These are phyloP conservation scores for Syritta pipiens DNA, from an alignment of 2,888 invertebrate genomes.

Conservation along the genomic window DNA sequence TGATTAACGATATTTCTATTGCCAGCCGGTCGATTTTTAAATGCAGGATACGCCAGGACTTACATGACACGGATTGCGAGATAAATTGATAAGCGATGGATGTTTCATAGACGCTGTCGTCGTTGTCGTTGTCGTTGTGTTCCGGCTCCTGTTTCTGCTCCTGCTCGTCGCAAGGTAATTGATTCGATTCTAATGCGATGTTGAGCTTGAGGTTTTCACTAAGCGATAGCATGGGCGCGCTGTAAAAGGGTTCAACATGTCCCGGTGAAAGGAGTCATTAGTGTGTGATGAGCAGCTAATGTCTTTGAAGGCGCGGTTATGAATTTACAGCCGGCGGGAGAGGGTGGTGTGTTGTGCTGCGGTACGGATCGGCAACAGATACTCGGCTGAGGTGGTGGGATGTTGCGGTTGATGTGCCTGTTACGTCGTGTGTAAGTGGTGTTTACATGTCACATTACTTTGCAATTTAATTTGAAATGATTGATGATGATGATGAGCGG, in stretches of 20 bases:
- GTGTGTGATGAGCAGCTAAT: slow-evolving; percentile 59
- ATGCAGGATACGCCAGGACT: slow-evolving; percentile 24
- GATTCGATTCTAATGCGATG: slow-evolving; percentile 64
- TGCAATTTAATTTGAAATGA: slow-evolving; percentile 54
- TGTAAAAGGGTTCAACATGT: slow-evolving; percentile 39
- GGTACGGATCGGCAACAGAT: neutral
- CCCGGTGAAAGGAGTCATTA: slow-evolving; percentile 37
- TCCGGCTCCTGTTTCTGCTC: neutral
- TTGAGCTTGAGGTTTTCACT: slow-evolving; percentile 53
- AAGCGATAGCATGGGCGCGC: slow-evolving; percentile 21
- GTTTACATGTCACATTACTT: slow-evolving; percentile 56
- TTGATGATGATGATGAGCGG: slow-evolving; percentile 52
- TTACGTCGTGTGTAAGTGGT: slow-evolving; percentile 18
- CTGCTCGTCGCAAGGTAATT: slow-evolving; percentile 40
- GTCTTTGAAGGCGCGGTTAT: slow-evolving; percentile 41
- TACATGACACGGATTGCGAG: slow-evolving; percentile 51
- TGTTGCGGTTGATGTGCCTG: neutral
- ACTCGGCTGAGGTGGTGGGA: neutral
- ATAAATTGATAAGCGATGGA: slow-evolving; percentile 65
- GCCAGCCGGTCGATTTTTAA: slow-evolving; percentile 37
- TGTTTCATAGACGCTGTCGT: slow-evolving; percentile 39
- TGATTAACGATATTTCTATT: slow-evolving; percentile 64
- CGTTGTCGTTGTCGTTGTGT: neutral
- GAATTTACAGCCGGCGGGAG: slow-evolving; percentile 7
- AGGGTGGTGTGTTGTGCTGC: neutral